Base-by-base conservation (phyloP, 2,888 invertebrate genomes). In the Sympetrum striolatum region DNA sequence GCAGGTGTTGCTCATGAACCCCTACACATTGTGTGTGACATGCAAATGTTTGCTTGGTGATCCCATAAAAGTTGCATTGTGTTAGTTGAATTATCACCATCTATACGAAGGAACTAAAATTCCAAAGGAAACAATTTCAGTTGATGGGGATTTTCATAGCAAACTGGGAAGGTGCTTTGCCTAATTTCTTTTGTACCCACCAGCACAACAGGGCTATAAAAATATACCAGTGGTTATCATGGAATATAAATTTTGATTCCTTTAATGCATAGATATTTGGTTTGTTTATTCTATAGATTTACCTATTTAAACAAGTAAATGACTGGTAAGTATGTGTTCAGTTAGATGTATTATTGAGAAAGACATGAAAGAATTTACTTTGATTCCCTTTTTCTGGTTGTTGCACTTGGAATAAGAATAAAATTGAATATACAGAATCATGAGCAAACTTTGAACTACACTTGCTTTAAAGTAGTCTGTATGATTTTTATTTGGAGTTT, bases 131-230 rank as follows among this genome's bases (percentile, higher is more conserved):
- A 73, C 25, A 73, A 18, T 14, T 60, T 86, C 22, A 60, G 35
- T 64, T 86, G 35, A 53, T 86, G 31, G 86, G 86, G 60, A 60
- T 73, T 73, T 25, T 86, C 86, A 86, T 58, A 60, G 60, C 86
- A 86, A 86, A 86, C 86, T 64, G 86, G 86, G 86, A 60, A 86
- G 86, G 86, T 86, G 86, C 86, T 86, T 86, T 86, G 35, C 86
- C 86, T 86, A 64, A 86, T 86, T 86, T 86, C 37, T 60, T 86
- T 86, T 86, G 86, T 86, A 86, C 86, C 86, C 60, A 58, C 37
- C 58, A 86, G 86, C 86, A 86, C 86, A 86, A 86, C 86, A 86
- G 86, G 86, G 86, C 86, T 60, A 82, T 82, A 86, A 64, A 81
- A 86, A 86, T 86, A 86, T 86, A 86, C 86, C 86, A 86, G 60